Base-by-base conservation (phyloP, 2,797 vertebrate genomes). In the Notolepis coatsorum region DNA sequence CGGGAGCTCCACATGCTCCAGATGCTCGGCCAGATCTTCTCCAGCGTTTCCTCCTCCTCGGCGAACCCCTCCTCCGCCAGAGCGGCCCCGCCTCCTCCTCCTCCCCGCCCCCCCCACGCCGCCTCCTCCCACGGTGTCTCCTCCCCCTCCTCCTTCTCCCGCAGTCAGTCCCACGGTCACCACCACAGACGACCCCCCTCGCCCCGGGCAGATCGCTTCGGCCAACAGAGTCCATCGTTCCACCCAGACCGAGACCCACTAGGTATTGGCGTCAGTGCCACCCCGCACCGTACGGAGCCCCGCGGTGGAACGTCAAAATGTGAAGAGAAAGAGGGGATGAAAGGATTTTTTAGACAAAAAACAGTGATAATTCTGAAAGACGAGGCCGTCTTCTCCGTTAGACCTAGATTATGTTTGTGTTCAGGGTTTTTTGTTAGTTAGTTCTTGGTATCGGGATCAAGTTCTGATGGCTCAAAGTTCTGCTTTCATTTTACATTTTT, bases 1-100 rank as follows among this genome's bases (percentile, higher is more conserved):
- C 87, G 95, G 56, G 96, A 96, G 87, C 87, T 96, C 65, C 95
- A 95, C 75, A 96, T 96, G 95, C 87, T 98, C 25, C 95, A 96
- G 82, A 94, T 96, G 94, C 87, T 96, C 49, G 95, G 94, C 37
- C 95, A 96, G 91, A 95, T 97, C 93, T 94, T 97, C 69, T 88
- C 93, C 71, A 87, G 88, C 82, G 89, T 96, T 68, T 89, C 93
- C 61, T 73, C 86, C 69, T 89, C 93, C 61, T 73, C 86, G 0
- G 71, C 91, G 21, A 75, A 85, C 0, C 68, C 91, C 3, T 48
- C 84, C 28, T 87, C 93, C 5, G 82, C 88, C n/a, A n/a, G n/a
- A 2, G 81, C 85, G 0, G 43, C 87, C 38, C 79, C 87, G 8
- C 72, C 84, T 89, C 93, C 61, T n/a, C n/a, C n/a, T n/a, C n/a